Conservation (phyloP, 2,797 vertebrate species). For the Tamandua tetradactyla region DNA sequence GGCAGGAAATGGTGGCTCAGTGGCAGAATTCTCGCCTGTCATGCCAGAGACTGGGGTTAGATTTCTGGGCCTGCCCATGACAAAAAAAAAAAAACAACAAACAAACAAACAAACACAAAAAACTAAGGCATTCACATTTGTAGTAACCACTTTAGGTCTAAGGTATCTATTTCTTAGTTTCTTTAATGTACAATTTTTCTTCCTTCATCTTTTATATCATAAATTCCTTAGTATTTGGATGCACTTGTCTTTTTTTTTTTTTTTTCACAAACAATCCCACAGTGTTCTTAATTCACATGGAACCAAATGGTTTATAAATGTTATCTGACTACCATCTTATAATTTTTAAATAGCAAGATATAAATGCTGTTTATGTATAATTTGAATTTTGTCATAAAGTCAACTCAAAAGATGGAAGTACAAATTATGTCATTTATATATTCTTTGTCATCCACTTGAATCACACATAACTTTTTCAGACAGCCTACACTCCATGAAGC, state of each 20-base stretch:
- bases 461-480: conserved; percentile 47
- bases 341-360: conserved; percentile 45
- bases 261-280: not conserved
- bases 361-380: conserved; percentile 3
- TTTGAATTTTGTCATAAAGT: conserved; percentile 56
- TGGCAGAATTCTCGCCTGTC: too few relatives aligned
- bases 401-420: conserved; percentile 37
- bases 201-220: not conserved
- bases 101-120: too few relatives aligned
- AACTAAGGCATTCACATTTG: not conserved
- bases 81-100: too few relatives aligned
- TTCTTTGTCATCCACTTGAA: conserved; percentile 65
- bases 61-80: too few relatives aligned
- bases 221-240: not conserved
- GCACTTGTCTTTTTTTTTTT: not conserved
- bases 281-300: not conserved
- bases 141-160: not conserved
- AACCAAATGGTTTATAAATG: not conserved
- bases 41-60: too few relatives aligned
- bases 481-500: conserved; percentile 48
- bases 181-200: not conserved
- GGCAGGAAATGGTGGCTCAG: too few relatives aligned
- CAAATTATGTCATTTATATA: conserved; percentile 53
- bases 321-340: not conserved
- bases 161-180: not conserved